These are phyloP conservation scores for Catamblyrhynchus diadema DNA, from an alignment of 2,797 vertebrate species.

Conservation along the genomic window DNA sequence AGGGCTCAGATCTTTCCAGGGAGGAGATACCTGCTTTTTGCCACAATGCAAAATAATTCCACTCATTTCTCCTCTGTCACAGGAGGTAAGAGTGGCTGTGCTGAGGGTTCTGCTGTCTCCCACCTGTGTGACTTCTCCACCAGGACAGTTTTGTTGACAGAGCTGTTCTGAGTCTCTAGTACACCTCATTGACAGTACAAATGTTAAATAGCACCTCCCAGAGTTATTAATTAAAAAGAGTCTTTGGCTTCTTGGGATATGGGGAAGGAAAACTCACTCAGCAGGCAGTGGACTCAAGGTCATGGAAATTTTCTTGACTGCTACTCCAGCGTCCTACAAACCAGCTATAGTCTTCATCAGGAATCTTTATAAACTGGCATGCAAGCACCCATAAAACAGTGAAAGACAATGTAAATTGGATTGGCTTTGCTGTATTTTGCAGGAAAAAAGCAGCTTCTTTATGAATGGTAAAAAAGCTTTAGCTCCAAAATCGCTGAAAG, in stretches of 20 bases:
- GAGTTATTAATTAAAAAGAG: not conserved
- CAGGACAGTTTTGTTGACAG: not conserved
- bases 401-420: not conserved
- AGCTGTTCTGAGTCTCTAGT: not conserved
- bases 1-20: not conserved
- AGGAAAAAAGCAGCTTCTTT: not conserved
- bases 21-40: not conserved
- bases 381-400: not conserved
- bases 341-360: not conserved
- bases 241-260: not conserved
- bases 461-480: not conserved
- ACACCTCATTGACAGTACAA: accelerated
- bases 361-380: not conserved
- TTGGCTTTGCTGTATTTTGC: not conserved
- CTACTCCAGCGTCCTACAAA: not conserved
- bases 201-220: not conserved
- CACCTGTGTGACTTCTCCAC: not conserved
- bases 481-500: not conserved
- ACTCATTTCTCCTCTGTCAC: accelerated
- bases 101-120: not conserved
- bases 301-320: not conserved
- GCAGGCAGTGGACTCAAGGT: not conserved
- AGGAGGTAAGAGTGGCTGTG: not conserved
- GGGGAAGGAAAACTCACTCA: not conserved
- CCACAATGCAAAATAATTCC: not conserved